Conservation (phyloP, 2,888 invertebrate species). For the Temnothorax unifasciatus region DNA sequence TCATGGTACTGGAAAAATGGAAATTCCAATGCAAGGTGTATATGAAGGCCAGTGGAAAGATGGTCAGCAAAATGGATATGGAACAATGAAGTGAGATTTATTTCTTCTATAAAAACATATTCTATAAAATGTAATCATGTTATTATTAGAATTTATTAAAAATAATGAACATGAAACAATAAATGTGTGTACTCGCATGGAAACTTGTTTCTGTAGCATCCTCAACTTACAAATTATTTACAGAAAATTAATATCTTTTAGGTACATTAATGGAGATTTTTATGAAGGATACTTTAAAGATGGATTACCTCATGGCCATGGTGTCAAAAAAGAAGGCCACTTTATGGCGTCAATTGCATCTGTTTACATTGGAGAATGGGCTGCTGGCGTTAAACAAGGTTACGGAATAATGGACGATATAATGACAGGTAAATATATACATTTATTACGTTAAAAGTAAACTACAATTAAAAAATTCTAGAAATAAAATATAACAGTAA, state of each 20-base stretch:
- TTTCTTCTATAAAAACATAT: conserved; percentile 1
- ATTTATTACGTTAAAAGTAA: background rate
- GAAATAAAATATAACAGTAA: background rate
- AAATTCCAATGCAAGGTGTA: conserved; percentile 89
- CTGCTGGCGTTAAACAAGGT: conserved; percentile 92
- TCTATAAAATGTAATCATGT: background rate
- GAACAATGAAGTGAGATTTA: conserved; percentile 89
- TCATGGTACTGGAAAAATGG: conserved; percentile 91
- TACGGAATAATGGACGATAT: conserved; percentile 97
- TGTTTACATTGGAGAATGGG: conserved; percentile 96
- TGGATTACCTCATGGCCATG: conserved; percentile 94
- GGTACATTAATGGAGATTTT: conserved; percentile 92
- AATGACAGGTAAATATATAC: conserved; percentile 88
- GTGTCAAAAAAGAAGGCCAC: conserved; percentile 93
- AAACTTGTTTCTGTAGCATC: background rate
- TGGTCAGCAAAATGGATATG: conserved; percentile 94
- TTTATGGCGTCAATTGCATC: conserved; percentile 92
- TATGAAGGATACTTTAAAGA: conserved; percentile 96
- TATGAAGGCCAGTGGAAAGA: conserved; percentile 94
- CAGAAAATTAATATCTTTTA: conserved; percentile 62
- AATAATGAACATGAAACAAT: background rate
- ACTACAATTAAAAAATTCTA: background rate
- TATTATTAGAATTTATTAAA: background rate
- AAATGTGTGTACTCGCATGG: background rate
- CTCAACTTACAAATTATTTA: background rate